Evolutionary conservation across 2,888 invertebrate species (phyloP), one percentile per base, ranked within the genome.

Genomic region (Pristionchus japonicus): DNA sequence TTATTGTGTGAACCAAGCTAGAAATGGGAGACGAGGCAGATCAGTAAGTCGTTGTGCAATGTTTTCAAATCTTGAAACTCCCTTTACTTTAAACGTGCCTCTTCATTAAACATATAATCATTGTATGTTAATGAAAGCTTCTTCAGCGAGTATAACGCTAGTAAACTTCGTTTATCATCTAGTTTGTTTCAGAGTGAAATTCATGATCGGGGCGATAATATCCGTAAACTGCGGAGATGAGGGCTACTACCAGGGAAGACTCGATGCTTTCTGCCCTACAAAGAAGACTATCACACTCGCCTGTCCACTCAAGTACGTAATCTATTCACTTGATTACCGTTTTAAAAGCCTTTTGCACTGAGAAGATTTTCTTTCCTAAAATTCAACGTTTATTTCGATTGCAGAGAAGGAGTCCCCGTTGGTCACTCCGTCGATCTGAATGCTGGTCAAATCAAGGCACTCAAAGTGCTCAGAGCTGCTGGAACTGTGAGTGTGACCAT

Each of bases 221-320:
- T 74, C 87, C 37, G 87, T 87, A 6, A 77, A 87, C 43, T 87
- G 87, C 34, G 87, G 87, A 34, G 77, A 77, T 15, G 52, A 34
- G 23, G 87, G 87, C 13, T 87, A 87, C 77, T 87, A 77, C 77
- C 43, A 86, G 67, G 86, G 86, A 43, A 40, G 86, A 47, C 86
- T 86, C n/a, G 15, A 9, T 13, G 40, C 20, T n/a, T 34, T 86
- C 31, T 43, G 37, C 20, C 86, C 86, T 40, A 3, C 15, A 23
- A 86, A 64, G 43, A 86, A 67, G 67, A 86, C 47, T 67, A 86
- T 86, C 43, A 86, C 86, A 47, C 67, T 86, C 34, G 47, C 11
- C 23, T 31, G 86, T 23, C 86, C 86, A 20, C 43, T 86, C 27
- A 86, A 86, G 86, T 86, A 47, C 1, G 64, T 17, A 3, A 34